Evolutionary conservation across 30 jellyfish, hydroid and myxozoan species (phyloP).

Genomic region (Aurelia sp.): DNA sequence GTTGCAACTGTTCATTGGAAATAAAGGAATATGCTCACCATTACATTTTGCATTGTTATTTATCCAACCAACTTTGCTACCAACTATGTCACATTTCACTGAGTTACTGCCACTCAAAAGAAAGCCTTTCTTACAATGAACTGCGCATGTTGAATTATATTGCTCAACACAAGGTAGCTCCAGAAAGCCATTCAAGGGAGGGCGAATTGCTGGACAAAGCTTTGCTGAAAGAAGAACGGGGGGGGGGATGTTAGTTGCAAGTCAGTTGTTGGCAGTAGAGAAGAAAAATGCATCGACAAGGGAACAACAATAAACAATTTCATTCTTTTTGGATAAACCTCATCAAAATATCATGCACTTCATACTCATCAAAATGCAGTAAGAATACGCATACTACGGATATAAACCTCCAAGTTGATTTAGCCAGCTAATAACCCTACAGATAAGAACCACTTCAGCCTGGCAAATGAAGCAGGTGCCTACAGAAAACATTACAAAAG

Average conservation of each 20-base stretch:
- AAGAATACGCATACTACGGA: no score
- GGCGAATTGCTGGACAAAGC: conserved; percentile 67
- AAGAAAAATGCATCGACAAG: no score
- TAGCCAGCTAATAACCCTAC: no score
- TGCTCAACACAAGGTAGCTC: conserved; percentile 74
- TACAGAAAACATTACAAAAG: no score
- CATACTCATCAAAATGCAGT: no score
- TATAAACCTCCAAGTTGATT: no score
- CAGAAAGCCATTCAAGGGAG: conserved; percentile 68
- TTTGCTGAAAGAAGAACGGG: conserved; percentile 47
- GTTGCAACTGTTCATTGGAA: neutral
- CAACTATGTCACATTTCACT: conserved; percentile 47
- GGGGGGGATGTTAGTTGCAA: neutral
- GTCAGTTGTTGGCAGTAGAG: no score
- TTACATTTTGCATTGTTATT: conserved; percentile 48
- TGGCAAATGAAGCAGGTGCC: no score
- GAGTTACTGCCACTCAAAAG: conserved; percentile 30
- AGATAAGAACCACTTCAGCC: no score
- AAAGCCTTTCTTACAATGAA: conserved; percentile 69
- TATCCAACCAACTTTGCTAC: conserved; percentile 31
- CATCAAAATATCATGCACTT: no score
- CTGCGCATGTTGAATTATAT: conserved; percentile 59
- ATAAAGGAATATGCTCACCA: conserved; percentile 19
- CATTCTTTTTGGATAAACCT: no score
- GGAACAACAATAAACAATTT: no score